A percentile compares a stretch with the other conserved stretches of the same genome.
These are phyloP conservation scores for Bombyx mandarina DNA, from an alignment of 1,140 invertebrate species.

Conservation along the genomic window DNA sequence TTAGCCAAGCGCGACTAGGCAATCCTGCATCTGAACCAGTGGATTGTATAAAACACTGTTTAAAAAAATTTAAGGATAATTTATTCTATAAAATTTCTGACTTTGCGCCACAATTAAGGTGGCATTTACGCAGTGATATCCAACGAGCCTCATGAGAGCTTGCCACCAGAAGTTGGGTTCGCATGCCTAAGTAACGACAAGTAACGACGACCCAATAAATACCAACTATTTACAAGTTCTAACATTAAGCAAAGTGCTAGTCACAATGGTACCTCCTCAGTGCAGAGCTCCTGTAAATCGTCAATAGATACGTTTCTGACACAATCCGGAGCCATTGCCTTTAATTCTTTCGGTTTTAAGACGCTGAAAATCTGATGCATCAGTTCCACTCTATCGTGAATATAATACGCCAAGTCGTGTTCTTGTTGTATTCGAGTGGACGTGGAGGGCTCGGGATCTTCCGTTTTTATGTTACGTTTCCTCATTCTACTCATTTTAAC, in stretches of 20 bases:
- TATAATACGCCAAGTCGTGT: conserved; percentile 72
- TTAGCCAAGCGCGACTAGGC: no score
- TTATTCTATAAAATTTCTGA: no score
- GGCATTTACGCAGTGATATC: no score
- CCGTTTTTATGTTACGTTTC: conserved; percentile 38
- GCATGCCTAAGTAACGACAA: no score
- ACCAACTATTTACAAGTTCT: no score
- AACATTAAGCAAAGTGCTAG: background rate
- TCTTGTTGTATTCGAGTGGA: conserved; percentile 27
- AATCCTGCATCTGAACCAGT: no score
- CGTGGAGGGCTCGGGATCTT: conserved; percentile 33
- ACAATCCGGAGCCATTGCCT: conserved; percentile 73
- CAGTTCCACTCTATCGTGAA: conserved; percentile 75
- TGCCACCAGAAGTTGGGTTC: no score
- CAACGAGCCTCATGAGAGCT: no score
- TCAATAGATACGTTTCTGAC: conserved; percentile 71
- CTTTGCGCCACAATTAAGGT: no score
- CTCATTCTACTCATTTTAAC: conserved; percentile 36
- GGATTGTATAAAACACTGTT: no score
- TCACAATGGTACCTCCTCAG: conserved; percentile 68
- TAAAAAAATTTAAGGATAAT: no score
- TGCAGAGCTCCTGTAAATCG: conserved; percentile 74
- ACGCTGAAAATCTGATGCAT: conserved; percentile 76
- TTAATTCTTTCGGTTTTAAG: conserved; percentile 74
- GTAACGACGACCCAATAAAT: no score